Evolutionary conservation across 2,888 invertebrate genomes (phyloP), one percentile per base, ranked within the genome.

Genomic region (Selenia dentaria): DNA sequence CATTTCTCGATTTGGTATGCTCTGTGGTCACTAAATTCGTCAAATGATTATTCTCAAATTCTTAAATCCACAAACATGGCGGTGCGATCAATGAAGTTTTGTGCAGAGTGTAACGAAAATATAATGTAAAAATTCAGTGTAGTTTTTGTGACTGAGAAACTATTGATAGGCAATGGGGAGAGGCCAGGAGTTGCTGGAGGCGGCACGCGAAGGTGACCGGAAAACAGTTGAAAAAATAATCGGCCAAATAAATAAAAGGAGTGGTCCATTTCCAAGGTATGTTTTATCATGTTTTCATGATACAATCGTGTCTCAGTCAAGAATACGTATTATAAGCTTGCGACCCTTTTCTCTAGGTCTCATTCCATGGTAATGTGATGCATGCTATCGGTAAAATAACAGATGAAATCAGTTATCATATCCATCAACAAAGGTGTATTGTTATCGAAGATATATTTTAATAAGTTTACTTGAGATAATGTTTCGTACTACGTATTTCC

Each of bases 111-210:
- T 79, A 84, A 67, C 83, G 92, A 87, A 87, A 69, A 76, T 75
- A 25, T 24, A 8, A 32, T 34, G 24, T 9, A 3, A 25, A n/a
- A 69, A 69, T 63, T 73, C 64, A 80, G 86, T 91, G 88, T 90
- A 83, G 84, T 87, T 91, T 90, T 87, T 80, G 79, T 84, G 83
- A 76, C 79, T 84, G 79, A 70, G 75, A 70, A 70, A 66, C 56
- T 62, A 71, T 79, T 81, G 74, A 86, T 85, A 86, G 90, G 86
- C 82, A 80, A 98, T 98, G 98, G 98, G 98, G 82, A 97, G 97
- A 91, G 98, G 98, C 90, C 97, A 98, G 90, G 98, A 98, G 91
- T 94, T 98, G 86, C 92, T 98, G 84, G 98, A 98, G 82, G 98
- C 98, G 68, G 97, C 98, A 64, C 94, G 98, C 73, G 96, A 95